A percentile compares a stretch with the other conserved stretches of the same genome.
Conservation (phyloP, 1,140 invertebrate species). For the Micrasema longulum region DNA sequence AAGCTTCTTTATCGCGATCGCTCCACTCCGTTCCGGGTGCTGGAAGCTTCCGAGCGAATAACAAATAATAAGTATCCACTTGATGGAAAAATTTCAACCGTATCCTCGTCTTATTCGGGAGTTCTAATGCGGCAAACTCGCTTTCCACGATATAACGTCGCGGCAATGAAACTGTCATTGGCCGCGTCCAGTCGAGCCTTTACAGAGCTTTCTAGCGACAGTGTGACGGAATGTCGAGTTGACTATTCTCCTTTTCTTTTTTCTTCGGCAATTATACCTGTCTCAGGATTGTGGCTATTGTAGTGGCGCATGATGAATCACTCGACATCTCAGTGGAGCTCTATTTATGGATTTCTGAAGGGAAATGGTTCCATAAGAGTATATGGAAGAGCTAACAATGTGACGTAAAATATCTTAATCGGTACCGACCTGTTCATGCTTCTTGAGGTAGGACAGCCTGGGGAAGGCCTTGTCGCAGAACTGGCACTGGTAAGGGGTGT, state of each 20-base stretch:
- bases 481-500: conserved; percentile 87
- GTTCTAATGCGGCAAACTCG: not conserved
- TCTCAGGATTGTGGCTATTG: conserved; percentile 34
- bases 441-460: conserved; percentile 86
- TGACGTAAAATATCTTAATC: too few species aligned
- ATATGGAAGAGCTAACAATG: not conserved
- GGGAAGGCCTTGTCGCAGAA: conserved; percentile 94
- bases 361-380: too few species aligned
- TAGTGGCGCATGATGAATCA: conserved; percentile 24
- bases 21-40: conserved; percentile 18
- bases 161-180: not conserved
- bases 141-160: conserved; percentile 1
- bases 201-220: conserved; percentile 32
- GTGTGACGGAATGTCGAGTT: conserved; percentile 36
- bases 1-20: conserved; percentile 12
- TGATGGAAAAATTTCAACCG: not conserved
- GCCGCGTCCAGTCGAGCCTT: conserved; percentile 6
- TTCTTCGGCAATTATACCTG: conserved; percentile 35
- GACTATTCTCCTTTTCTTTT: conserved; percentile 32
- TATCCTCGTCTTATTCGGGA: not conserved
- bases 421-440: conserved; percentile 89
- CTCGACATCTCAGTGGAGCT: too few species aligned
- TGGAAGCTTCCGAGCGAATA: not conserved
- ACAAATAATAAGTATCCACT: conserved; percentile 10
- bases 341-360: too few species aligned